Evolutionary conservation across 2,113 vertebrate genomes (phyloP), one percentile per base, ranked within the genome.

Genomic region (Pitta sordida): DNA sequence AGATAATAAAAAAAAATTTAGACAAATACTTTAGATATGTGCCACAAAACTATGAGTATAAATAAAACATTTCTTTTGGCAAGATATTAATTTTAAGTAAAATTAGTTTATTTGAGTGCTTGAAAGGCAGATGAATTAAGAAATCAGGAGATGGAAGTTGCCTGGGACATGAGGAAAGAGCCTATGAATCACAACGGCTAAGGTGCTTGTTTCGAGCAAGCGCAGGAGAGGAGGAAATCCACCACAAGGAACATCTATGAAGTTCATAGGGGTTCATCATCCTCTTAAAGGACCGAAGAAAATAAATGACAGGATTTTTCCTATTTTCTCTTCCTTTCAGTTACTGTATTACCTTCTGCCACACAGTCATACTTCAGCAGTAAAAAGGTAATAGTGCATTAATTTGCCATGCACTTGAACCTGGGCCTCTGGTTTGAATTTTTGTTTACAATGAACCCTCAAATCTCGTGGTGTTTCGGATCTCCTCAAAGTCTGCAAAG

Each of bases 1-100:
- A 91, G 60, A 22, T 77, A 93, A 91, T 77, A 92, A 93, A 89
- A 79, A 8, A 29, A 64, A 30, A 60, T 84, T 90, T 93, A 48
- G 53, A 83, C 70, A 83, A 86, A 21, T 11, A 37, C 36, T 91
- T 91, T 39, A 86, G 73, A 56, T 74, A 76, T 43, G 15, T 78
- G 77, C 86, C 85, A 67, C 22, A 71, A 93, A 95, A 48, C 58
- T 51, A 43, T 29, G 29, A 90, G 46, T 34, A 62, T 65, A 77
- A 84, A 34, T 53, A 86, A 70, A 93, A 67, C 52, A 71, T 59
- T 90, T 86, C 60, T 73, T 64, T 51, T 76, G 59, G 82, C 64
- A 67, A 89, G 56, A 82, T 43, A 76, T 62, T 69, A 82, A 65
- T 94, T 93, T 84, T 48, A 84, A 94, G 23, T 77, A 49, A 80